A percentile compares a stretch with the other conserved stretches of the same genome.
phyloP scores from a whole-genome alignment of 2,888 invertebrate genomes.

The Lampropteryx suffumata region DNA sequence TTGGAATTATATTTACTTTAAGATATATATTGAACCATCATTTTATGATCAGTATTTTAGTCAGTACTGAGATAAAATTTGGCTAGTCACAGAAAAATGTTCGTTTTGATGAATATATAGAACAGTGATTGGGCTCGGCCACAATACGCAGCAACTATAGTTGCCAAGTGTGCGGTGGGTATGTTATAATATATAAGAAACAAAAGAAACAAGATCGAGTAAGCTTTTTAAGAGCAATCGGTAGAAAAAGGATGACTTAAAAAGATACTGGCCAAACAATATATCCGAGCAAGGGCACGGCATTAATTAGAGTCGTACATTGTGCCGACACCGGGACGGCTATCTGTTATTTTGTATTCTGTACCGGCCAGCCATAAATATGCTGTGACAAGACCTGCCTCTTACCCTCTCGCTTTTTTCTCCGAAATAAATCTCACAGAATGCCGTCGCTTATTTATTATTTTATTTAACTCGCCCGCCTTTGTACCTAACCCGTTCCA shows the following conservation, averaged over 20 bases:
- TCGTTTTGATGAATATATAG: too few relatives aligned
- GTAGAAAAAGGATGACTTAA: conserved; percentile 50
- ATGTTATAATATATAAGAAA: neutral
- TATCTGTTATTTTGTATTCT: conserved; percentile 35
- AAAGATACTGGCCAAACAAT: conserved; percentile 53
- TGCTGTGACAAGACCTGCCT: conserved; percentile 71
- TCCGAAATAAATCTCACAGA: conserved; percentile 79
- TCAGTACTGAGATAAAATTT: too few relatives aligned
- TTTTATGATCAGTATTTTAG: too few relatives aligned
- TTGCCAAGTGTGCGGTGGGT: too few relatives aligned
- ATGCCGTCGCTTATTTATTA: conserved; percentile 78
- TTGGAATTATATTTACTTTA: too few relatives aligned
- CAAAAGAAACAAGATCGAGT: neutral
- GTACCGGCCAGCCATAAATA: conserved; percentile 71
- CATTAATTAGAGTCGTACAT: conserved; percentile 76
- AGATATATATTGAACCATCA: too few relatives aligned
- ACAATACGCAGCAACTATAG: too few relatives aligned
- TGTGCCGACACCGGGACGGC: conserved; percentile 42
- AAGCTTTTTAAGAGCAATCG: conserved; percentile 24
- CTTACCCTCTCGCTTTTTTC: conserved; percentile 62
- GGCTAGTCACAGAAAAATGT: too few relatives aligned
- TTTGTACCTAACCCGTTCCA: conserved; percentile 75
- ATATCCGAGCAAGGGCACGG: conserved; percentile 64
- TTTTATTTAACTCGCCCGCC: conserved; percentile 76
- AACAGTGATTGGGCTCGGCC: too few relatives aligned